Evolutionary conservation across 2,888 invertebrate genomes (phyloP), one percentile per base, ranked within the genome.

Genomic region (Ischnura elegans): DNA sequence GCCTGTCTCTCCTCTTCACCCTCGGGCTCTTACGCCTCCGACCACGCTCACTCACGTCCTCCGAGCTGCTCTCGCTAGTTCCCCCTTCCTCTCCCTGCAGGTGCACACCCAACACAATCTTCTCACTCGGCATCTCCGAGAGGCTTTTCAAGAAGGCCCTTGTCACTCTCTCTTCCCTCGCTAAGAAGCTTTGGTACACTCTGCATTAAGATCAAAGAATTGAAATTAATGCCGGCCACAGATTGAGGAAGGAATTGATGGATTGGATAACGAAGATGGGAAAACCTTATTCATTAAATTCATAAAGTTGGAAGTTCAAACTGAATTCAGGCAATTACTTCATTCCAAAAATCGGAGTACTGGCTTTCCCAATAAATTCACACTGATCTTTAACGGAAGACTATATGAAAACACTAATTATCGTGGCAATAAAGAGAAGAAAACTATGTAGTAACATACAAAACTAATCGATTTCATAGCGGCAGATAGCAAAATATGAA

Each of bases 21-120:
- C 95, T 96, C 96, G 19, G 96, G 96, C 94, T 95, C 95, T 94
- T 96, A 96, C 2, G 96, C 94, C 42, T 93, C 95, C 93, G 95
- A 95, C 95, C 96, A 87, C 61, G 42, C 46, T 45, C 87, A 96
- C 95, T 96, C 96, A 96, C 95, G 95, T 96, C 90, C 51, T 46
- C 45, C 0, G 19, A n/a, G 43, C 90, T 90, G 42, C 61, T 61
- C 51, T 51, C 87, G 45, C 90, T 90, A n/a, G 61, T 90, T 25
- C 61, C 29, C 36, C 36, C 76, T 43, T 61, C 47, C 36, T 87
- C 87, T 21, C 25, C 43, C 43, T 43, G 55, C 6, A 36, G 0
- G 6, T 61, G 21, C 13, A 66, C 25, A 25, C 90, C 90, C n/a
- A 90, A 1, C 8, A 90, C n/a, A 42, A 90, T 90, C 43, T 47